Percentiles rank a stretch among this genome's conserved stretches.
Conservation (phyloP, 2,113 vertebrate species). For the Epinephelus fuscoguttatus region DNA sequence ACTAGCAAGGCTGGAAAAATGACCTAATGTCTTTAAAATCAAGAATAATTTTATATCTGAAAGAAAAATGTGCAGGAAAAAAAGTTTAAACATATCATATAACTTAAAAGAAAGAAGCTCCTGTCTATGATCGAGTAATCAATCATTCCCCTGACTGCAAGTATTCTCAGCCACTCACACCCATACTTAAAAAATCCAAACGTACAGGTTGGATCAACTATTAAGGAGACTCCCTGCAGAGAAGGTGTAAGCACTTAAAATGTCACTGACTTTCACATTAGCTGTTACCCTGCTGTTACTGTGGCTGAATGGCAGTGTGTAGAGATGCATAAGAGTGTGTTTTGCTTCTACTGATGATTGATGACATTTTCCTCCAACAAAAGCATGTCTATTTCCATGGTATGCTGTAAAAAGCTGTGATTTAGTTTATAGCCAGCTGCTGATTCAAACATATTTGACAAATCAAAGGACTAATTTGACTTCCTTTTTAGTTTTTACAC, state of each 20-base stretch:
- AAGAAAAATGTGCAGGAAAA: not conserved
- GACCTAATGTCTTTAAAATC: not conserved
- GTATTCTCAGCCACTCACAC: not conserved
- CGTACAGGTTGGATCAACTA: not conserved
- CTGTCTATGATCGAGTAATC: not conserved
- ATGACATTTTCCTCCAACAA: not conserved
- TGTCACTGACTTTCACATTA: constrained; percentile 16
- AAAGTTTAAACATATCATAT: not conserved
- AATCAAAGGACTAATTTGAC: no score
- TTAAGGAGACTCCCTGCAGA: not conserved
- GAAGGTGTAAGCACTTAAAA: constrained; percentile 20
- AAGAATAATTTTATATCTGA: not conserved
- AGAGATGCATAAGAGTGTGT: not conserved
- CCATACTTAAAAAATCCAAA: not conserved
- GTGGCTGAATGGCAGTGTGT: not conserved
- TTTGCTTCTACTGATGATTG: not conserved
- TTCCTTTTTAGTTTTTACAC: not conserved
- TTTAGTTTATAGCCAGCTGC: not conserved
- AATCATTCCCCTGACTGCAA: not conserved
- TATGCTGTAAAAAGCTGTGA: not conserved
- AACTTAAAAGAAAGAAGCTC: not conserved
- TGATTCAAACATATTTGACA: not conserved
- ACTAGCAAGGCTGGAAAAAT: not conserved
- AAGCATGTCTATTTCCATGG: not conserved
- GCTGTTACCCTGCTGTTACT: not conserved